A percentile compares a stretch with the other conserved stretches of the same genome.
Evolutionary conservation across 1,140 invertebrate species (phyloP).

Genomic region (Diachasma alloeum): DNA sequence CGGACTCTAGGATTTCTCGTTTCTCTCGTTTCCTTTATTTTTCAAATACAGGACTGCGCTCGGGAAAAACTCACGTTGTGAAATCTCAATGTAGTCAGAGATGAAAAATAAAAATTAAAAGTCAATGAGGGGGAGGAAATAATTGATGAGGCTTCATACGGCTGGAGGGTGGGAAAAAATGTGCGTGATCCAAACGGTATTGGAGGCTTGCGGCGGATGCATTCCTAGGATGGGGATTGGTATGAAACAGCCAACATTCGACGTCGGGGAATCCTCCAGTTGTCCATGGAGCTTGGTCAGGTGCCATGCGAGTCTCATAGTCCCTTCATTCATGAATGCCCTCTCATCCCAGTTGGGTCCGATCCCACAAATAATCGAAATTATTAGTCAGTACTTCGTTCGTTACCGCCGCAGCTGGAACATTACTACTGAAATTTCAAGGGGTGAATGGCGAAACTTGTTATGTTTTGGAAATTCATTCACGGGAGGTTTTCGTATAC

Average conservation of each 20-base stretch:
- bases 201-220: conserved; percentile 21
- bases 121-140: background rate
- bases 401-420: too few species aligned
- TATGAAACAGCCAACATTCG: conserved; percentile 23
- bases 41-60: background rate
- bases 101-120: background rate
- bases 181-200: conserved; percentile 27
- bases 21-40: background rate
- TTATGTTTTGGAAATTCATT: too few species aligned
- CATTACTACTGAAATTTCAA: too few species aligned
- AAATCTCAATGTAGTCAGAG: background rate
- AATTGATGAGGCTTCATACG: background rate
- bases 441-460: too few species aligned
- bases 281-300: conserved; percentile 26
- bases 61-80: conserved; percentile 20
- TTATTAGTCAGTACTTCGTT: too few species aligned
- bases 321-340: conserved; percentile 29
- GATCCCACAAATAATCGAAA: background rate
- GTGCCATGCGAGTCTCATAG: conserved; percentile 41
- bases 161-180: conserved; percentile 21
- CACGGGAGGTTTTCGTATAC: too few species aligned
- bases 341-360: background rate
- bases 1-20: conserved; percentile 17
- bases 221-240: conserved; percentile 35
- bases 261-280: conserved; percentile 34